These are phyloP conservation scores for Mus minutoides DNA, from an alignment of 2,797 vertebrate species.

Conservation along the genomic window DNA sequence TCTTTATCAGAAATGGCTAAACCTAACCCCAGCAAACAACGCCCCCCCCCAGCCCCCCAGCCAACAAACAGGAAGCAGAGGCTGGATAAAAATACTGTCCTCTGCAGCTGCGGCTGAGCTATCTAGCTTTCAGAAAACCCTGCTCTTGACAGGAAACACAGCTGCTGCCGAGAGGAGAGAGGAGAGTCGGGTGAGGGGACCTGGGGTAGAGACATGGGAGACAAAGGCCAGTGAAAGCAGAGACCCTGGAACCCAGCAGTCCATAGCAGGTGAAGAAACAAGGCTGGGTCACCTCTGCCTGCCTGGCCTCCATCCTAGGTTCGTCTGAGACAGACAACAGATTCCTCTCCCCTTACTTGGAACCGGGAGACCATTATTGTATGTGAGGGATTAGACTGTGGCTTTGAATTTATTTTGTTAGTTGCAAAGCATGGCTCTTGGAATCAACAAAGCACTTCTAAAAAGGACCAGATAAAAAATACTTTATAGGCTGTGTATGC, in stretches of 20 bases:
- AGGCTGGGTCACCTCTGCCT: background rate
- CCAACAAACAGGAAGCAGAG: constrained; percentile 70
- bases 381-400: background rate
- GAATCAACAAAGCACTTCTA: background rate
- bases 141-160: constrained; percentile 68
- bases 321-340: background rate
- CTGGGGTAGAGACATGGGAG: background rate
- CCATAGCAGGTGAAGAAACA: background rate
- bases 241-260: background rate
- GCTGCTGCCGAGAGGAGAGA: constrained; percentile 19
- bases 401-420: constrained; percentile 40
- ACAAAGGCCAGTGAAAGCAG: background rate
- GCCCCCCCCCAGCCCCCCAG: background rate
- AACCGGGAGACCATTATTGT: background rate
- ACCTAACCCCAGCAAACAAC: constrained; percentile 38
- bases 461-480: constrained; percentile 2
- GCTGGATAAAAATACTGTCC: constrained; percentile 63
- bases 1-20: constrained; percentile 61
- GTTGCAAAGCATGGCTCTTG: background rate
- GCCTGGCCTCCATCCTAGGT: background rate
- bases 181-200: background rate
- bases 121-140: constrained; percentile 49
- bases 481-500: background rate
- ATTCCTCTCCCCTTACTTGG: background rate
- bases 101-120: constrained; percentile 60